Percentiles rank a stretch among this genome's conserved stretches.
Evolutionary conservation across 64 coral and sea anemone species (phyloP).

Genomic region (Trachythela sp.): DNA sequence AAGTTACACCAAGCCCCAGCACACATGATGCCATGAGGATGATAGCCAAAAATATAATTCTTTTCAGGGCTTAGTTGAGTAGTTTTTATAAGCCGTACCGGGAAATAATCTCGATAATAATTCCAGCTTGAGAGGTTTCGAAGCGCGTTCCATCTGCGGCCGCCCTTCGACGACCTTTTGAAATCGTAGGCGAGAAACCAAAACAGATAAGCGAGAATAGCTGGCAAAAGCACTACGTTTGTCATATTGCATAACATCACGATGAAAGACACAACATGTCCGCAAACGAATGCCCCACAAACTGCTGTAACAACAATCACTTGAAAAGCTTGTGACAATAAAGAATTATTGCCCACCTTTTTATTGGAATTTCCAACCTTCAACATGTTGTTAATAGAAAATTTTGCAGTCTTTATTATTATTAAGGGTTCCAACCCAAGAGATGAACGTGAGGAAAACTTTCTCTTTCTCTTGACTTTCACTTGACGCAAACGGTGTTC

Average conservation of each 20-base stretch:
- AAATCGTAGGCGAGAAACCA: conserved; percentile 74
- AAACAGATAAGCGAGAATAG: conserved; percentile 53
- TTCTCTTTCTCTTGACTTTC: not conserved
- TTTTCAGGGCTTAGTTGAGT: conserved; percentile 27
- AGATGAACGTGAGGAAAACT: too few species aligned
- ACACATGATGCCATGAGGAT: conserved; percentile 54
- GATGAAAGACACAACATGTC: conserved; percentile 46
- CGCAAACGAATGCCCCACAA: not conserved
- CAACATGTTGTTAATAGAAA: not conserved
- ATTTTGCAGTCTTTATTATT: too few species aligned
- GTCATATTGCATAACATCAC: conserved; percentile 6
- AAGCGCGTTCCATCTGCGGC: conserved; percentile 51
- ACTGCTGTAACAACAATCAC: conserved; percentile 12
- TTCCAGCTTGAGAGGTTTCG: conserved; percentile 28
- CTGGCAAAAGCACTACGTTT: conserved; percentile 40
- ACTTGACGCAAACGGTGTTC: not conserved
- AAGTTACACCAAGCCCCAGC: conserved; percentile 48
- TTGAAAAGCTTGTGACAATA: not conserved
- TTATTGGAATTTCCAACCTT: not conserved
- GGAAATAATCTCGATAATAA: conserved; percentile 51
- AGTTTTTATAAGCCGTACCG: conserved; percentile 44
- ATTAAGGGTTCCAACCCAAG: too few species aligned
- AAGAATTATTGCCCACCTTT: not conserved
- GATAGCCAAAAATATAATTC: conserved; percentile 63
- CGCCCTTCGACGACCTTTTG: conserved; percentile 56